Percentiles rank a stretch among this genome's conserved stretches.
These are phyloP conservation scores for Polydrusus pterygomalis DNA, from an alignment of 2,888 invertebrate species.

Conservation along the genomic window DNA sequence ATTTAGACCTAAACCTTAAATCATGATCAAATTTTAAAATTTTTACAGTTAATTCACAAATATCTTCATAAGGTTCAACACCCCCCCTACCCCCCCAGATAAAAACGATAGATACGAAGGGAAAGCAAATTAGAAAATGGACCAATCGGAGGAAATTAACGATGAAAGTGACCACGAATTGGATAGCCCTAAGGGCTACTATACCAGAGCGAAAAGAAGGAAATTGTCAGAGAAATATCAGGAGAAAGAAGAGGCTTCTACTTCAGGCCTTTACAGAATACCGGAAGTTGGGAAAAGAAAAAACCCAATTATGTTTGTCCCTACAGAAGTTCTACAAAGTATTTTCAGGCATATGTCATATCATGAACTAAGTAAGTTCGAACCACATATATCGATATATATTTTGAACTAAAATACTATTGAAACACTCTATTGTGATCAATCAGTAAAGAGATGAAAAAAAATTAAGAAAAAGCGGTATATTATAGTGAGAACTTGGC, in stretches of 20 bases:
- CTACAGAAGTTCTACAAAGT: constrained; percentile 65
- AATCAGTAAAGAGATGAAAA: too few species aligned
- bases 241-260: constrained; percentile 57
- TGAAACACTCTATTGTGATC: too few species aligned
- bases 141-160: constrained; percentile 61
- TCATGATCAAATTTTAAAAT: constrained; percentile 43
- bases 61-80: constrained; percentile 4
- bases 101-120: not conserved
- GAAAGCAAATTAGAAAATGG: constrained; percentile 45
- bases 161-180: constrained; percentile 59
- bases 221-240: constrained; percentile 58
- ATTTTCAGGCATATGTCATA: constrained; percentile 64
- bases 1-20: constrained; percentile 24
- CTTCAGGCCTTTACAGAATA: constrained; percentile 29
- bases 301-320: constrained; percentile 64
- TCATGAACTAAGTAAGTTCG: constrained; percentile 65
- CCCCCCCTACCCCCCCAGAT: not conserved
- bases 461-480: too few species aligned
- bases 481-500: too few species aligned
- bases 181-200: constrained; percentile 56
- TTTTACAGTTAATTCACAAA: constrained; percentile 46
- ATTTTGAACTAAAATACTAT: too few species aligned
- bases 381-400: too few species aligned
- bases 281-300: constrained; percentile 59
- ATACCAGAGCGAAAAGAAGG: constrained; percentile 59